A percentile compares a stretch with the other conserved stretches of the same genome.
Conservation (phyloP, 2,888 invertebrate species). For the Nephrotoma appendiculata region DNA sequence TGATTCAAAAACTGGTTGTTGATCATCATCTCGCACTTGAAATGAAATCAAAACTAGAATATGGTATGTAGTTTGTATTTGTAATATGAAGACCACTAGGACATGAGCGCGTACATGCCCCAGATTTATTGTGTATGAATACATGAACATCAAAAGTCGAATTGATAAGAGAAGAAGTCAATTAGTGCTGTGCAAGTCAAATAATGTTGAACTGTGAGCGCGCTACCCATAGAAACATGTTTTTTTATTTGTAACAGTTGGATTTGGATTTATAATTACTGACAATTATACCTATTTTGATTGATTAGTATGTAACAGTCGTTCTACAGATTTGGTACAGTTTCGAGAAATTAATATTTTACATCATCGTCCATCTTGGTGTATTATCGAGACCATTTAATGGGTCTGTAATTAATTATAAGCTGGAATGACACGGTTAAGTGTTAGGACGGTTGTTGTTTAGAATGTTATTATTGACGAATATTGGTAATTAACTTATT, state of each 20-base stretch:
- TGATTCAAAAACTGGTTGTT: neutral
- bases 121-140: neutral
- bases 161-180: neutral
- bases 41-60: neutral
- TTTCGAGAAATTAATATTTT: neutral
- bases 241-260: neutral
- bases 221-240: neutral
- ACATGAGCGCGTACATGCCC: neutral
- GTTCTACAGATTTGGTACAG: neutral
- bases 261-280: neutral
- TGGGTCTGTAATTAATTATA: too few species aligned
- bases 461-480: too few species aligned
- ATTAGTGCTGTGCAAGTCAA: neutral
- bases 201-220: neutral
- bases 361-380: too few species aligned
- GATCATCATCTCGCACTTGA: neutral
- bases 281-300: neutral
- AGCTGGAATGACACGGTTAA: too few species aligned
- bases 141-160: neutral
- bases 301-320: neutral
- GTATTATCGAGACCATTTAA: too few species aligned
- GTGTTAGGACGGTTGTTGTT: too few species aligned
- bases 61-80: neutral
- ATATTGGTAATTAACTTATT: too few species aligned
- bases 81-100: neutral